phyloP scores from a whole-genome alignment of 2,113 vertebrate genomes.

The Sorex araneus region DNA sequence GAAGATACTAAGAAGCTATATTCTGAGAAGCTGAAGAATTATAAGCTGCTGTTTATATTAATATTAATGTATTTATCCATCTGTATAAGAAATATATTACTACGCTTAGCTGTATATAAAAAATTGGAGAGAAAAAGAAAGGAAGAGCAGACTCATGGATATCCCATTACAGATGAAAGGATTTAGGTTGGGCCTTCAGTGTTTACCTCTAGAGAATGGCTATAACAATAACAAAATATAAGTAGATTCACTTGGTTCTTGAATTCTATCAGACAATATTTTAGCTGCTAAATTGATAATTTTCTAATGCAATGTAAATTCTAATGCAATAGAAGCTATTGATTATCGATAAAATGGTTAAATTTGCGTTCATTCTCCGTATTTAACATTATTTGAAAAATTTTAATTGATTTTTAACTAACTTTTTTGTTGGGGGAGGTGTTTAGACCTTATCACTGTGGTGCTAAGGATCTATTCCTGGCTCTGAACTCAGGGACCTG shows the following conservation, averaged over 20 bases:
- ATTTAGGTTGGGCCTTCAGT: background rate
- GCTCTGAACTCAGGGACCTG: too few relatives aligned
- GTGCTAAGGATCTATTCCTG: too few relatives aligned
- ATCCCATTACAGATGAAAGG: background rate
- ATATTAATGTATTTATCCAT: constrained; percentile 28
- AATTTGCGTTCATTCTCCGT: background rate
- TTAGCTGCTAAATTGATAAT: background rate
- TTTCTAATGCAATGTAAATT: background rate
- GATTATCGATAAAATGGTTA: too few relatives aligned
- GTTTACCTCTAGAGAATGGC: background rate
- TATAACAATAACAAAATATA: background rate
- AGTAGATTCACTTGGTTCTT: background rate
- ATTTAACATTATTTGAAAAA: constrained; percentile 43
- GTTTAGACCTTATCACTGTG: too few relatives aligned
- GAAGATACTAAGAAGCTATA: background rate
- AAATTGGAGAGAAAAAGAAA: background rate
- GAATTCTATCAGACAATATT: constrained; percentile 6
- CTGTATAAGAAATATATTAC: background rate
- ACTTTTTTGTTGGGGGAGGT: too few relatives aligned
- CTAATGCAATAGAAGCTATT: background rate
- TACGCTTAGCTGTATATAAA: background rate
- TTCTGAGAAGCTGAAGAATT: background rate
- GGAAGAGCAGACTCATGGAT: background rate
- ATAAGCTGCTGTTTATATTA: background rate
- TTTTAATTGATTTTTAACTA: constrained; percentile 60